Evolutionary conservation across 2,113 vertebrate species (phyloP).

Genomic region (Opisthocomus hoazin): DNA sequence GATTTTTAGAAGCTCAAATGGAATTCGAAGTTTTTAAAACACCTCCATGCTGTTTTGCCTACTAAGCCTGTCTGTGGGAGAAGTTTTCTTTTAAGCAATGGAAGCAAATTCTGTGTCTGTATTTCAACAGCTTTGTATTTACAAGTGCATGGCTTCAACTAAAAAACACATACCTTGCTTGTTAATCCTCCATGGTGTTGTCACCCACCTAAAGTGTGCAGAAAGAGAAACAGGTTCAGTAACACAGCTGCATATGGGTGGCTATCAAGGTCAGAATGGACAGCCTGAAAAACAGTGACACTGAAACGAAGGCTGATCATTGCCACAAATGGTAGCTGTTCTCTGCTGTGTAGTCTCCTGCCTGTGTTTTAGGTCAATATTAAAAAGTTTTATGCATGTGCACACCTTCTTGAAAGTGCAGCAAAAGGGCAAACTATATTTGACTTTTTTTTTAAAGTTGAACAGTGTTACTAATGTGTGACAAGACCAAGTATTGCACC

Average conservation of each 20-base stretch:
- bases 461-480: accelerated
- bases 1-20: not conserved
- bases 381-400: not conserved
- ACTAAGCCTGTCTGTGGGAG: not conserved
- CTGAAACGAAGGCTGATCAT: not conserved
- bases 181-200: constrained; percentile 6
- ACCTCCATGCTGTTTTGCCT: not conserved
- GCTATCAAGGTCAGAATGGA: not conserved
- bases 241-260: not conserved
- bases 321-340: not conserved
- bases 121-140: not conserved
- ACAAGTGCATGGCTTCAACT: not conserved
- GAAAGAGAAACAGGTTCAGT: constrained; percentile 16
- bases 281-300: not conserved
- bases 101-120: not conserved
- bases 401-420: not conserved
- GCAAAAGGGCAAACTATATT: not conserved
- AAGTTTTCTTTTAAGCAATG: not conserved
- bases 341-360: not conserved
- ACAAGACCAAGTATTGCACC: not conserved
- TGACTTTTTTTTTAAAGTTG: not conserved
- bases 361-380: not conserved
- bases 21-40: not conserved
- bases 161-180: constrained; percentile 29
- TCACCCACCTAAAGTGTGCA: constrained; percentile 8